Base-by-base conservation (phyloP, 2,113 vertebrate genomes). In the Potamarius usumacintae region DNA sequence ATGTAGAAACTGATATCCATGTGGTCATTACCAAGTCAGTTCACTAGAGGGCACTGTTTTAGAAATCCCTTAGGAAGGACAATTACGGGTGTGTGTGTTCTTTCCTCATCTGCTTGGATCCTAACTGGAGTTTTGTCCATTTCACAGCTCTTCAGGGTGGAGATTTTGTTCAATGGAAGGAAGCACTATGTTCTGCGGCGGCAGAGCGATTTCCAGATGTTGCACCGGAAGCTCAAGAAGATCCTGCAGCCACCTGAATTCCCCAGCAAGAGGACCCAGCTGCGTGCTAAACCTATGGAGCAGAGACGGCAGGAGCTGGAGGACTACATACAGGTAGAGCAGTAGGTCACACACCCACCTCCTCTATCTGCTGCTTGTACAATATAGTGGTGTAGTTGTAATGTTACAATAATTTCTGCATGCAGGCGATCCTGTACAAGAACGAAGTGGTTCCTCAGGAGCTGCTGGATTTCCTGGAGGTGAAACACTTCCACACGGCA, bases 191-290 rank as follows among this genome's bases (percentile, higher is more conserved):
- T 99, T 60, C 93, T 93, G 2, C 94, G 96, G 88, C 96, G 96
- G 87, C 96, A 94, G 94, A 96, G 96, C 7, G 97, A 99, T 87
- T 99, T 99, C 94, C 96, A 98, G 85, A 94, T 93, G 0, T 96
- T 99, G 42, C 98, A 99, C 92, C 97, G 97, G 90, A 95, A 93
- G 97, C 96, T 99, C 86, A 97, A 96, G 94, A 99, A 98, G 93
- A 95, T 93, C 34, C 94, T 96, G 91, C 96, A 95, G 82, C 96
- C 96, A 34, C 98, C 98, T 0, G 96, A 97, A 77, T 97, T 99
- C 67, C 98, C 98, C 0, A 95, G 95, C 0, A 98, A 97, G 91
- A 96, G 94, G 0, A 96, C 95, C 87, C 95, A 95, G 52, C 96
- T 98, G 93, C 95, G 97, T 91, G 95, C 94, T 69, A 97, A 97